Conservation (phyloP, 2,113 vertebrate genomes). For the Platichthys flesus region DNA sequence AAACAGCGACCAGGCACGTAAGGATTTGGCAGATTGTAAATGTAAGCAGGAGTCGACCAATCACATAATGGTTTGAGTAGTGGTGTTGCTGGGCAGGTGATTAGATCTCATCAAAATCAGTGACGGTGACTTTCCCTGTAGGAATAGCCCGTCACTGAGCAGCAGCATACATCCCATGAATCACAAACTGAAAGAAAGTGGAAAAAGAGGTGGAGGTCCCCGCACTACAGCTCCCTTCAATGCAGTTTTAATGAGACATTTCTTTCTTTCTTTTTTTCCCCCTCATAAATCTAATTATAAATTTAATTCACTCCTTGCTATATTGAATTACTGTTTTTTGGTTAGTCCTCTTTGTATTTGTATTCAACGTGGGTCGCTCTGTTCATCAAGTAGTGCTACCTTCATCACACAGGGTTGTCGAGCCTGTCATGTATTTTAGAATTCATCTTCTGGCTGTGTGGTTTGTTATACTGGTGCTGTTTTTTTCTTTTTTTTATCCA, state of each 20-base stretch:
- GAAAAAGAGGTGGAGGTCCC: background rate
- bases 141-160: background rate
- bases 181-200: background rate
- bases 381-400: background rate
- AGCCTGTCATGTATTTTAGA: background rate
- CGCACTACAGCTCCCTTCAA: background rate
- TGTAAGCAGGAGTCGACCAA: background rate
- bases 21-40: background rate
- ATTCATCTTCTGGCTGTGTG: background rate
- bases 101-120: conserved; percentile 1
- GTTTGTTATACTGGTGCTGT: background rate
- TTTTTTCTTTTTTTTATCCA: background rate
- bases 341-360: background rate
- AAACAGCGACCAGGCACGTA: background rate
- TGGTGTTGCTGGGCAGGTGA: background rate
- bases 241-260: background rate
- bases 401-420: background rate
- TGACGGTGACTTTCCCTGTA: background rate
- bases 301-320: background rate
- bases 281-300: background rate
- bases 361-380: background rate
- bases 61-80: background rate
- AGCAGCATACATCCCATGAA: background rate
- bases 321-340: background rate
- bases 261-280: background rate